Evolutionary conservation across 2,888 invertebrate species (phyloP).

Genomic region (Volucella inflata): DNA sequence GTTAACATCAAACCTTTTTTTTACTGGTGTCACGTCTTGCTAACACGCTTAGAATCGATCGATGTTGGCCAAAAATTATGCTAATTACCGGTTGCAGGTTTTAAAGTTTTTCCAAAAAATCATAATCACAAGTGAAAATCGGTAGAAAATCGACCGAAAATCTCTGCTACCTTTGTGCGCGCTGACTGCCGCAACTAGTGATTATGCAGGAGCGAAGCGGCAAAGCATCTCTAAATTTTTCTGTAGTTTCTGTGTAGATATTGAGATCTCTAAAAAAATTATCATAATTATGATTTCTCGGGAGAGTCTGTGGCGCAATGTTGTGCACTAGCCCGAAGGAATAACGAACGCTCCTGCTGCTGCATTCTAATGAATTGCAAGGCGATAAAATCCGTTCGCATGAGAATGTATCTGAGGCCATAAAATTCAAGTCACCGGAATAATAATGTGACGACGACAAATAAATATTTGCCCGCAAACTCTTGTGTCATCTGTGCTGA

Average conservation of each 20-base stretch:
- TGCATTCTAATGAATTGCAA: constrained; percentile 74
- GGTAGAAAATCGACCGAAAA: constrained; percentile 5
- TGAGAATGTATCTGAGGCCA: constrained; percentile 61
- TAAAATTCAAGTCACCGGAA: constrained; percentile 70
- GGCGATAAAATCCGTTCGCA: constrained; percentile 71
- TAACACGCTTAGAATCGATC: constrained; percentile 66
- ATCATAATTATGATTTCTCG: constrained; percentile 74
- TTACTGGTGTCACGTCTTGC: constrained; percentile 65
- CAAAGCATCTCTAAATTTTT: constrained; percentile 44
- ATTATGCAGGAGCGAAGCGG: constrained; percentile 69
- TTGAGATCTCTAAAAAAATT: constrained; percentile 62
- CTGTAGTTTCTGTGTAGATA: constrained; percentile 68
- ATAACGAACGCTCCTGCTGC: constrained; percentile 43
- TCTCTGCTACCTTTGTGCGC: constrained; percentile 28
- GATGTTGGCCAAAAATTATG: constrained; percentile 74
- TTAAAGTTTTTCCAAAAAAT: constrained; percentile 37
- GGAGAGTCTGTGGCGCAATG: constrained; percentile 54
- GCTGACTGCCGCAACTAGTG: constrained; percentile 51
- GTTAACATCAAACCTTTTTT: background rate
- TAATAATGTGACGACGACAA: constrained; percentile 75
- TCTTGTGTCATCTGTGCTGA: constrained; percentile 67
- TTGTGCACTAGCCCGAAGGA: constrained; percentile 63
- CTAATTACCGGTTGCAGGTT: constrained; percentile 70
- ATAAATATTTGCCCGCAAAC: constrained; percentile 75
- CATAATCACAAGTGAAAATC: constrained; percentile 44